phyloP scores from a whole-genome alignment of 2,113 vertebrate species.

The Neolamprologus variostigma region DNA sequence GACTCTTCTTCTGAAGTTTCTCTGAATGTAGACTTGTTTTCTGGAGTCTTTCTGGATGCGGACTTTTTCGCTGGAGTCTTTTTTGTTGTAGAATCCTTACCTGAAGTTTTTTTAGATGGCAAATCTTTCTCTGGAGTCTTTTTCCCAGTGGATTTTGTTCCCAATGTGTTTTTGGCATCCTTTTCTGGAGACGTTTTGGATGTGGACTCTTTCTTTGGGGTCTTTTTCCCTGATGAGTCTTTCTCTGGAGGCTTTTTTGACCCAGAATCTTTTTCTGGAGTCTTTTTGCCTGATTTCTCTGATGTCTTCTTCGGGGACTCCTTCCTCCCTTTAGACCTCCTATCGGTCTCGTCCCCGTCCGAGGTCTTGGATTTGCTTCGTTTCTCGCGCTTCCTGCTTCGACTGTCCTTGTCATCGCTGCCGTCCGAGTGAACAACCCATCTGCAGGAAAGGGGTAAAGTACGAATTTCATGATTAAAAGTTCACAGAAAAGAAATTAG shows the following conservation, averaged over 20 bases:
- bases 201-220: neutral
- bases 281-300: neutral
- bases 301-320: neutral
- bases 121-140: neutral
- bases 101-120: neutral
- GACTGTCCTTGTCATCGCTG: neutral
- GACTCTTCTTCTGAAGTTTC: neutral
- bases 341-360: neutral
- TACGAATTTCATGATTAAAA: neutral
- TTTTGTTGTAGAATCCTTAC: neutral
- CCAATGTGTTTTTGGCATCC: neutral
- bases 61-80: neutral
- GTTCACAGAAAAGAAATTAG: neutral
- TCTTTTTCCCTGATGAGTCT: neutral
- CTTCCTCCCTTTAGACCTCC: neutral
- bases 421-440: neutral
- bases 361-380: neutral
- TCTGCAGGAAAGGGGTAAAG: neutral
- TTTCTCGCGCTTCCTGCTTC: neutral
- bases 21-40: neutral
- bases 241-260: neutral
- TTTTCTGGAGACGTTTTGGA: neutral
- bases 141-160: neutral
- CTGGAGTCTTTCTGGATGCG: neutral
- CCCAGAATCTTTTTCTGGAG: neutral